Conservation (phyloP, 2,113 vertebrate genomes). For the Pangasianodon hypophthalmus region DNA sequence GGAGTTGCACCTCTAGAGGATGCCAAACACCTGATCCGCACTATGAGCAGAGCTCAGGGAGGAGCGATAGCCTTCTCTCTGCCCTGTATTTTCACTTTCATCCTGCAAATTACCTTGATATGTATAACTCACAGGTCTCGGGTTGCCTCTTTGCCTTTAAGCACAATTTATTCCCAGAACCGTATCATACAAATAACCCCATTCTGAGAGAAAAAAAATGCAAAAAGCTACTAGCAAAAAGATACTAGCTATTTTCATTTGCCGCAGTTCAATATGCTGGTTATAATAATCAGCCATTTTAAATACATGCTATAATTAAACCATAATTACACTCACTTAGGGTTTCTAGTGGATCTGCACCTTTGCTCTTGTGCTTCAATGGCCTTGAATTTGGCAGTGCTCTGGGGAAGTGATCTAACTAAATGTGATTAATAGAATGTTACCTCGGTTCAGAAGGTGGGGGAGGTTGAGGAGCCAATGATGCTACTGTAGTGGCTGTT, state of each 20-base stretch:
- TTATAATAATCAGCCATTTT: constrained; percentile 49
- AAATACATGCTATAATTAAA: constrained; percentile 54
- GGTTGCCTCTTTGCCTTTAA: constrained; percentile 34
- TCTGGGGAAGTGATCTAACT: constrained; percentile 53
- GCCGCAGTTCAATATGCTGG: constrained; percentile 30
- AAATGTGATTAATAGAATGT: constrained; percentile 58
- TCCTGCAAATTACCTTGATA: constrained; percentile 23
- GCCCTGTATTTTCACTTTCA: constrained; percentile 48
- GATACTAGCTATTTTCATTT: constrained; percentile 41
- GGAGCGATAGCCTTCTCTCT: background rate
- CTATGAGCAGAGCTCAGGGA: constrained; percentile 7
- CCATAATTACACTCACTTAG: constrained; percentile 47
- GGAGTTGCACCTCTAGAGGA: constrained; percentile 45
- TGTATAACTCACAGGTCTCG: constrained; percentile 21
- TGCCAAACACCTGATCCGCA: constrained; percentile 54
- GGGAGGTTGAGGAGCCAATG: constrained; percentile 38
- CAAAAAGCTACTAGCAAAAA: constrained; percentile 35
- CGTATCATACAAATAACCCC: constrained; percentile 43
- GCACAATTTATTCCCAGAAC: constrained; percentile 26
- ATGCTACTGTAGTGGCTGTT: constrained; percentile 8
- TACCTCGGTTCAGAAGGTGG: constrained; percentile 42
- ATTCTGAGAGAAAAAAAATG: background rate
- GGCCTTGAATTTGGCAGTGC: constrained; percentile 43
- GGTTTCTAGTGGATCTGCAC: constrained; percentile 44
- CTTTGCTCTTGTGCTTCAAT: constrained; percentile 44